Evolutionary conservation across 2,797 vertebrate genomes (phyloP).

Genomic region (Alfaro cultratus): DNA sequence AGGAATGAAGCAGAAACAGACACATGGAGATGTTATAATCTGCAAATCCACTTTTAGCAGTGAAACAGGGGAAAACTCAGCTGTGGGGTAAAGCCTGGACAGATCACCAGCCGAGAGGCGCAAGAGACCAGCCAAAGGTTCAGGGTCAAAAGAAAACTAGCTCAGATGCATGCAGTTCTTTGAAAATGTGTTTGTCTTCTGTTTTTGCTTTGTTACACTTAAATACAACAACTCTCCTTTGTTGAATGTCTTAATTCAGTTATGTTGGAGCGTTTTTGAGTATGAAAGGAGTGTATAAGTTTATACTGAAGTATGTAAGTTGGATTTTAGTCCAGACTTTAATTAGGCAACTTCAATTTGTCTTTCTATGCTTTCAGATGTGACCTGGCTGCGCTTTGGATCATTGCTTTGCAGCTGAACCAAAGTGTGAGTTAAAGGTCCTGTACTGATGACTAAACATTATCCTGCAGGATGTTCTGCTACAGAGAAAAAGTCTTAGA

Average conservation of each 20-base stretch:
- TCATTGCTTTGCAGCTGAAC: background rate
- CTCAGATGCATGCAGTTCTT: background rate
- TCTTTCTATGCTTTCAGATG: background rate
- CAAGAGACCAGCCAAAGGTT: background rate
- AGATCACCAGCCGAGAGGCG: background rate
- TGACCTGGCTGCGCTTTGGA: background rate
- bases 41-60: background rate
- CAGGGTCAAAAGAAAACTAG: background rate
- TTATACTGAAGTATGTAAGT: background rate
- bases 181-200: background rate
- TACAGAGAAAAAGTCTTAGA: background rate
- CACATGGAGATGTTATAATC: background rate
- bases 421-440: background rate
- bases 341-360: background rate
- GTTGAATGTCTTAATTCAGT: background rate
- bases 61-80: background rate
- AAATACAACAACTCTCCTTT: background rate
- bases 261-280: background rate
- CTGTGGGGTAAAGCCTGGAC: background rate
- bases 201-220: background rate
- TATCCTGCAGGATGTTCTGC: background rate
- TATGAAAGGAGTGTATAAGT: background rate
- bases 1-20: slow-evolving; percentile 1
- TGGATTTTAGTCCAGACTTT: background rate
- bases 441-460: background rate